A percentile compares a stretch with the other conserved stretches of the same genome.
phyloP scores from a whole-genome alignment of 92 coral and sea anemone species.

The Nematostella vectensis region DNA sequence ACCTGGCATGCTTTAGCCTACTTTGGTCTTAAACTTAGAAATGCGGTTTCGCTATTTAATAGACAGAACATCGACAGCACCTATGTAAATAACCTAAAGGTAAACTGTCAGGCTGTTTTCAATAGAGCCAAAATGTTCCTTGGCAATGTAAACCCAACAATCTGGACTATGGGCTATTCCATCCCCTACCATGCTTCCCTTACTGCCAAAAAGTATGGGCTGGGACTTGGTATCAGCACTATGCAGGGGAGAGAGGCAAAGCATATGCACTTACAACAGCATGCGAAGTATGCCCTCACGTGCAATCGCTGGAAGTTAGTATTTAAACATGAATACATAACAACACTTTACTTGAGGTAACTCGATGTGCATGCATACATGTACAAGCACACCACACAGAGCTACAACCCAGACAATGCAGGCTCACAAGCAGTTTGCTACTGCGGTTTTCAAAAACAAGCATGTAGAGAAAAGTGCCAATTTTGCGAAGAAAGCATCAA shows the following conservation, averaged over 20 bases:
- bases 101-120: constrained; percentile 20
- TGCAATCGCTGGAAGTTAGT: constrained; percentile 48
- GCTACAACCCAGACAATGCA: constrained; percentile 32
- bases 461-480: constrained; percentile 18
- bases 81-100: constrained; percentile 7
- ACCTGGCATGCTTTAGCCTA: constrained; percentile 35
- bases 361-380: constrained; percentile 28
- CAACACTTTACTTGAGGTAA: constrained; percentile 41
- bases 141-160: constrained; percentile 31
- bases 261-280: constrained; percentile 36
- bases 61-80: constrained; percentile 11
- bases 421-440: constrained; percentile 22
- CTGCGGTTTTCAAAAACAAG: constrained; percentile 43
- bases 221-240: constrained; percentile 49
- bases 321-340: constrained; percentile 45
- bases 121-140: constrained; percentile 23
- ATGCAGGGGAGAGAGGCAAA: constrained; percentile 68
- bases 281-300: constrained; percentile 41
- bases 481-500: constrained; percentile 14
- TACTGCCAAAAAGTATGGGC: constrained; percentile 13
- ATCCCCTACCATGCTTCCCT: constrained; percentile 40
- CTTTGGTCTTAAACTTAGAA: constrained; percentile 43
- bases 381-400: constrained; percentile 16
- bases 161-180: constrained; percentile 56
- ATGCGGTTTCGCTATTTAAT: constrained; percentile 43